Percentiles rank a stretch among this genome's conserved stretches.
Conservation (phyloP, 2,888 invertebrate genomes). For the Dione juno region DNA sequence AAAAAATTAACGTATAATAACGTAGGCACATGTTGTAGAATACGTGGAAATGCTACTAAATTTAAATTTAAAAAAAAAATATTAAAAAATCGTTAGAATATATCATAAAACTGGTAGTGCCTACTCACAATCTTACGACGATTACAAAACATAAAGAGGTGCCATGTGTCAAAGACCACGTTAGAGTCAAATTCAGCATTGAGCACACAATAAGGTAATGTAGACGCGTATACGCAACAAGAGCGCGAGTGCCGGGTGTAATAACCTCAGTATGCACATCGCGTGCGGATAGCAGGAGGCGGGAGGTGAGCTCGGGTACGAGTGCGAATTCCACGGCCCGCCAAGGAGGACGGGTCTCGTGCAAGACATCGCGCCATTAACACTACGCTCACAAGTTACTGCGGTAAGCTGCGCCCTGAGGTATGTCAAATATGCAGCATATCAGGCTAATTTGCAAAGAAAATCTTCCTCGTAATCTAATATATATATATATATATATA, state of each 20-base stretch:
- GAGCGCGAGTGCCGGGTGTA: constrained; percentile 65
- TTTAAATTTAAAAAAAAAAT: no score
- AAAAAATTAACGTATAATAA: no score
- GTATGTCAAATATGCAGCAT: constrained; percentile 20
- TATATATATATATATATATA: neutral
- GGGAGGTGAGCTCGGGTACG: constrained; percentile 43
- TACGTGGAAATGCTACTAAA: no score
- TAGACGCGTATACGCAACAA: constrained; percentile 48
- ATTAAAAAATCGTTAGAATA: constrained; percentile 11
- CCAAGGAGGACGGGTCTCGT: constrained; percentile 61
- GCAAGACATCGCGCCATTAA: constrained; percentile 50
- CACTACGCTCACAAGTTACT: constrained; percentile 39
- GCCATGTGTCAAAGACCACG: constrained; percentile 41
- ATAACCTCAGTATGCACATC: constrained; percentile 66
- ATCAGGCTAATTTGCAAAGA: constrained; percentile 19
- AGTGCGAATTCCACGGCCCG: constrained; percentile 61
- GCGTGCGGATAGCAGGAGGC: constrained; percentile 50
- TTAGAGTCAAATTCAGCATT: constrained; percentile 36
- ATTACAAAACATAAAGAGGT: constrained; percentile 19
- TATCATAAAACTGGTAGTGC: neutral
- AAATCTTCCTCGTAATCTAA: constrained; percentile 1
- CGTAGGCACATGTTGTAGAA: no score
- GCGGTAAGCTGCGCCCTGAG: constrained; percentile 10
- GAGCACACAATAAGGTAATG: constrained; percentile 48
- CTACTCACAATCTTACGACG: neutral